Conservation (phyloP, 2,797 vertebrate species). For the Mus minutoides region DNA sequence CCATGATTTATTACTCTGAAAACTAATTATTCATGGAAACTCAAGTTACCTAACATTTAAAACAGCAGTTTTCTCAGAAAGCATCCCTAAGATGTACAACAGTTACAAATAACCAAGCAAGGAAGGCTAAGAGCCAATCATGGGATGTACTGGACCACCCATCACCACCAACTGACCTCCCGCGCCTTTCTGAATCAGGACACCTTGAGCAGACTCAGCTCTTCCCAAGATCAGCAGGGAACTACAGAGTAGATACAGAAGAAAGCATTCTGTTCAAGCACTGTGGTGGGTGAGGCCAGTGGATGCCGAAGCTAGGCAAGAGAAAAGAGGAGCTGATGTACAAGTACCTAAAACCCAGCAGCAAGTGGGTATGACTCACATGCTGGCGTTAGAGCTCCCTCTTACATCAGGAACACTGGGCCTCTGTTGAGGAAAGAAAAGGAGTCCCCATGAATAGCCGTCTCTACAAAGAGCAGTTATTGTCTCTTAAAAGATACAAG, state of each 20-base stretch:
- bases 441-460: slow-evolving; percentile 70
- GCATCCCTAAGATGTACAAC: neutral
- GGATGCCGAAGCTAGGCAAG: neutral
- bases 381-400: slow-evolving; percentile 61
- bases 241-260: neutral
- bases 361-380: slow-evolving; percentile 71
- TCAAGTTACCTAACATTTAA: slow-evolving; percentile 29
- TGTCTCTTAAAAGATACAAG: slow-evolving; percentile 69
- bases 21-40: slow-evolving; percentile 28
- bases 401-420: slow-evolving; percentile 71
- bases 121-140: slow-evolving; percentile 10
- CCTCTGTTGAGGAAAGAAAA: slow-evolving; percentile 77
- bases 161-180: neutral
- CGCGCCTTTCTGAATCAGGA: neutral
- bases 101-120: slow-evolving; percentile 35
- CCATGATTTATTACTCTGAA: slow-evolving; percentile 29
- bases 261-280: neutral
- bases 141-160: neutral
- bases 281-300: neutral
- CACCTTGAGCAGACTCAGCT: neutral
- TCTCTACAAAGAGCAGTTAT: slow-evolving; percentile 72
- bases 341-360: slow-evolving; percentile 28
- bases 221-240: slow-evolving; percentile 10
- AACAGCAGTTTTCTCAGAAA: slow-evolving; percentile 39
- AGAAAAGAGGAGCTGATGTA: neutral